Evolutionary conservation across 2,113 vertebrate genomes (phyloP).

Genomic region (Myiagra hebetior): DNA sequence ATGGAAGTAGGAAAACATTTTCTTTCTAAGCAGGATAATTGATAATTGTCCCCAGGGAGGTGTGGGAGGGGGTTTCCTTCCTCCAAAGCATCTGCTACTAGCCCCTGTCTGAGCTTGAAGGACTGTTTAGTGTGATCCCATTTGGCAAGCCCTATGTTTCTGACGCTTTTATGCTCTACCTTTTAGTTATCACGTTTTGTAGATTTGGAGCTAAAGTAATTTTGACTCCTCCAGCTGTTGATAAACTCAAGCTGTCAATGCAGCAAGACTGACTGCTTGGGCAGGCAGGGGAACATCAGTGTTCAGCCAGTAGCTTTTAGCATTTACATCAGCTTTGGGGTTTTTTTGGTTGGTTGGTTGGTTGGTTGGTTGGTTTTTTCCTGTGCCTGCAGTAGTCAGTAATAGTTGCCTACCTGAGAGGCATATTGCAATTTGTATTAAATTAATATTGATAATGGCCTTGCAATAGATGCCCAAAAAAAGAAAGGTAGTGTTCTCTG

Average conservation of each 20-base stretch:
- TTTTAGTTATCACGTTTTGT: slow-evolving; percentile 24
- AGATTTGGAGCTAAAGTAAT: not conserved
- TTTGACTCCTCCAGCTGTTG: slow-evolving; percentile 54
- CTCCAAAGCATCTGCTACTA: slow-evolving; percentile 43
- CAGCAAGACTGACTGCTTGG: not conserved
- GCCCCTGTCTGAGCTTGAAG: slow-evolving; percentile 23
- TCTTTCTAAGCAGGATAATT: slow-evolving; percentile 39
- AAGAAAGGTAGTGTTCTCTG: not conserved
- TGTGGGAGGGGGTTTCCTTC: slow-evolving; percentile 3
- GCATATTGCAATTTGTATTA: not conserved
- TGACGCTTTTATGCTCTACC: slow-evolving; percentile 25
- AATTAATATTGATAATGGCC: not conserved
- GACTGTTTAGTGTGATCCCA: not conserved
- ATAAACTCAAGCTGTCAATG: slow-evolving; percentile 27
- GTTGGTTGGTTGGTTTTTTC: not conserved
- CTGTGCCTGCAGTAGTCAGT: not conserved
- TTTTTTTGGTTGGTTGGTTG: not conserved
- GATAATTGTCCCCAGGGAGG: slow-evolving; percentile 11
- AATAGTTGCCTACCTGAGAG: not conserved
- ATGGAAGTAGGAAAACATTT: not conserved
- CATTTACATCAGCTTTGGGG: not conserved
- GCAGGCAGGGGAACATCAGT: not conserved
- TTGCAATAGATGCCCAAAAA: not conserved
- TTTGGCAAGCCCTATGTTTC: slow-evolving; percentile 13
- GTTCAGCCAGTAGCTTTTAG: slow-evolving; percentile 9